phyloP scores from a whole-genome alignment of 2,113 vertebrate species.

The Psammodynastes pulverulentus region DNA sequence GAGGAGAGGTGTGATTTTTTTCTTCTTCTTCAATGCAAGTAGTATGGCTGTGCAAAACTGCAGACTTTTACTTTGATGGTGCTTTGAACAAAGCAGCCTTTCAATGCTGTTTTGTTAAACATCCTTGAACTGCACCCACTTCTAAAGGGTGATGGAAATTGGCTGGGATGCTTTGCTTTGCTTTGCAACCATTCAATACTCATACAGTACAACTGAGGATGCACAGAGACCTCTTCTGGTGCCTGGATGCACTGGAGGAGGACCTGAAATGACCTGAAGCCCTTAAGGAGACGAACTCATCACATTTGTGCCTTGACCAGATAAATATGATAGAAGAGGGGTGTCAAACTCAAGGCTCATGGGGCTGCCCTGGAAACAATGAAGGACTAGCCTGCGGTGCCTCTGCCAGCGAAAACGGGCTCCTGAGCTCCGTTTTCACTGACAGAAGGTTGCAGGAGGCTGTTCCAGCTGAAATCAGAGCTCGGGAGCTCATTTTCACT shows the following conservation, averaged over 20 bases:
- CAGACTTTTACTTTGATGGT: background rate
- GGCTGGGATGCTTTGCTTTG: background rate
- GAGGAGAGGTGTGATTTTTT: background rate
- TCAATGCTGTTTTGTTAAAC: background rate
- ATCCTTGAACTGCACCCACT: background rate
- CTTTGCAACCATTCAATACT: background rate
- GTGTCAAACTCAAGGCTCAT: no score
- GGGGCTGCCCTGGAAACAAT: no score
- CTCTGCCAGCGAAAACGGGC: no score
- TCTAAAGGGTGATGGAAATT: background rate
- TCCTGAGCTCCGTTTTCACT: no score
- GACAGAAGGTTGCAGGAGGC: no score
- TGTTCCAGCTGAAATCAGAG: no score
- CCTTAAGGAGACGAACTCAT: background rate
- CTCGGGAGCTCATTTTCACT: no score
- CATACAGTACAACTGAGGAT: background rate
- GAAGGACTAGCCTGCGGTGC: no score
- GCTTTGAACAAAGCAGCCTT: background rate
- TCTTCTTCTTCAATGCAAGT: background rate
- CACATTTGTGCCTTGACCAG: background rate
- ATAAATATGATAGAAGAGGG: background rate
- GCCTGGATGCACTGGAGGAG: background rate
- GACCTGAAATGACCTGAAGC: background rate
- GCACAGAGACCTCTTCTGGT: background rate
- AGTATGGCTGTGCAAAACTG: background rate